Percentiles rank a stretch among this genome's conserved stretches.
Conservation (phyloP, 2,888 invertebrate genomes). For the Orchesellides sinensis region DNA sequence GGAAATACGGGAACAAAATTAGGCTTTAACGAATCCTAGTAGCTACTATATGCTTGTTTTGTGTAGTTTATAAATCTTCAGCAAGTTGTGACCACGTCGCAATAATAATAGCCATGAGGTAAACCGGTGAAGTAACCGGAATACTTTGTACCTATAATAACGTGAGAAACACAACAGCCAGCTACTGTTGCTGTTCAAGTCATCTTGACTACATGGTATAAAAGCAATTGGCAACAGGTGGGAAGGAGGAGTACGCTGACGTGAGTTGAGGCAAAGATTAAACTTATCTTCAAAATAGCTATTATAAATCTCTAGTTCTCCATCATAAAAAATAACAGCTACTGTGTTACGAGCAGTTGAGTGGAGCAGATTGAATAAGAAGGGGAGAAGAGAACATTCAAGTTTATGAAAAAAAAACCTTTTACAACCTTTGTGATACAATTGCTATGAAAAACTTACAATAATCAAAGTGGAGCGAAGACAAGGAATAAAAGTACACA, state of each 20-base stretch:
- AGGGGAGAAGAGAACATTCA: conserved; percentile 36
- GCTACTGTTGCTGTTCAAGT: conserved; percentile 31
- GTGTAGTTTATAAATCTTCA: conserved; percentile 46
- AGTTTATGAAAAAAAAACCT: conserved; percentile 34
- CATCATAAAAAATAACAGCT: conserved; percentile 73
- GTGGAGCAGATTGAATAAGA: conserved; percentile 34
- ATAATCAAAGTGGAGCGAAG: conserved; percentile 1
- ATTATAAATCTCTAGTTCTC: conserved; percentile 74
- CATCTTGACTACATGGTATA: conserved; percentile 19
- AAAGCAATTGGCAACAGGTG: conserved; percentile 74
- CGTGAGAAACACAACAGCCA: background rate
- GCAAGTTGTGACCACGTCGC: conserved; percentile 48
- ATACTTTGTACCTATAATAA: conserved; percentile 6
- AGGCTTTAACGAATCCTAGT: conserved; percentile 47
- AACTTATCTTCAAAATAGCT: conserved; percentile 74
- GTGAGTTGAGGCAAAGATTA: conserved; percentile 74
- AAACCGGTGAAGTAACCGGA: conserved; percentile 44
- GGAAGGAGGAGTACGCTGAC: conserved; percentile 74
- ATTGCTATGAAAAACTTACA: background rate
- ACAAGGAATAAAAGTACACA: too few relatives aligned
- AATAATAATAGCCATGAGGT: conserved; percentile 57
- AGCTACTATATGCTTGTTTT: conserved; percentile 36
- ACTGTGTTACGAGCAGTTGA: conserved; percentile 73
- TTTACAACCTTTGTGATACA: too few relatives aligned
- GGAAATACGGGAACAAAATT: conserved; percentile 62